phyloP scores from a whole-genome alignment of 1,140 invertebrate species.

The Periplaneta americana region DNA sequence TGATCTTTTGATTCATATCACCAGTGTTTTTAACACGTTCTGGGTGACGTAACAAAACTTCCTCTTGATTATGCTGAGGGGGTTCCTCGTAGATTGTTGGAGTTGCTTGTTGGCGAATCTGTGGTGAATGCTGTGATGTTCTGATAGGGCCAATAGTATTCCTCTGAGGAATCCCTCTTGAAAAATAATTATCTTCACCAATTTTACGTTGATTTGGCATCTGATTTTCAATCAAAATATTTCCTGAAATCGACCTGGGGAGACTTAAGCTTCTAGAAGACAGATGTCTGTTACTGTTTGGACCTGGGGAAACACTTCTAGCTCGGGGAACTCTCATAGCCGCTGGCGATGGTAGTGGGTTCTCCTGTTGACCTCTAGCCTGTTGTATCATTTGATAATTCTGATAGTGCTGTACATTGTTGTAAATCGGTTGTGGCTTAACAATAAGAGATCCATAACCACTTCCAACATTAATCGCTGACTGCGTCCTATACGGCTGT shows the following conservation, averaged over 20 bases:
- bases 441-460: not conserved
- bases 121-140: not conserved
- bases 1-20: not conserved
- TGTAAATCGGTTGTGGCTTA: conserved; percentile 4
- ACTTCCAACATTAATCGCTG: not conserved
- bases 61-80: not conserved
- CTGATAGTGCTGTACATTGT: not conserved
- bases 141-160: conserved; percentile 6
- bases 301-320: conserved; percentile 8
- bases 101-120: not conserved
- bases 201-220: too few species aligned
- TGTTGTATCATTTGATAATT: too few species aligned
- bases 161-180: conserved; percentile 2
- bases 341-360: not conserved
- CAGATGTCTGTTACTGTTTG: not conserved
- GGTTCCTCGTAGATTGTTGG: conserved; percentile 5
- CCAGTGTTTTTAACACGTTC: not conserved
- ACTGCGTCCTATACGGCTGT: not conserved
- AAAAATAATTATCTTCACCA: not conserved
- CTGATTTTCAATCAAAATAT: too few species aligned
- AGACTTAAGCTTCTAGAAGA: not conserved
- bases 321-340: not conserved
- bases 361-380: not conserved
- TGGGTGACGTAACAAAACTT: not conserved
- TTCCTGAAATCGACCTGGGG: not conserved